phyloP scores from a whole-genome alignment of 2,113 vertebrate species.

The Xiphophorus hellerii region DNA sequence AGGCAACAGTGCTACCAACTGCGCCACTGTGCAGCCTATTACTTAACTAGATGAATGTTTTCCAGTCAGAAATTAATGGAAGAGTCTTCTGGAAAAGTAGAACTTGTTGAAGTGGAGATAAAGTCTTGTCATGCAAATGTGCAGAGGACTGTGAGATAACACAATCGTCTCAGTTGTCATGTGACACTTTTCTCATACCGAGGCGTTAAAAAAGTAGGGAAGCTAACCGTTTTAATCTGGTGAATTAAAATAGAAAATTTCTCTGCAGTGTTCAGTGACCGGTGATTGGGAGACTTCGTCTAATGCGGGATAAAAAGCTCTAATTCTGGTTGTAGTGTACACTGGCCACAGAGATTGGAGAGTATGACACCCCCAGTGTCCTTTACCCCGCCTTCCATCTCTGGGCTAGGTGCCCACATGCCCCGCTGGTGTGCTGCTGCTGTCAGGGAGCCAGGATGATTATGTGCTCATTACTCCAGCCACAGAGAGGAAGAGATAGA shows the following conservation, averaged over 20 bases:
- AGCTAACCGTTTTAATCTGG: conserved; percentile 43
- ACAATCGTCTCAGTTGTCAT: not conserved
- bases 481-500: conserved; percentile 23
- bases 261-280: conserved; percentile 50
- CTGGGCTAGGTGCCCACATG: conserved; percentile 73
- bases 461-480: conserved; percentile 80
- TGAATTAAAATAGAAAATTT: conserved; percentile 52
- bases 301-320: conserved; percentile 51
- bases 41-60: not conserved
- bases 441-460: conserved; percentile 78
- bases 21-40: not conserved
- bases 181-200: conserved; percentile 4
- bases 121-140: not conserved
- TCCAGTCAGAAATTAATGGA: not conserved
- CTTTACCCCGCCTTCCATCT: conserved; percentile 45
- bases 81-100: not conserved
- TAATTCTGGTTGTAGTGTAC: conserved; percentile 23
- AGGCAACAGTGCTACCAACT: no score
- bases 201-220: conserved; percentile 7
- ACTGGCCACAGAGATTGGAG: conserved; percentile 36
- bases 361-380: conserved; percentile 60
- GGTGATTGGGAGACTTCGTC: conserved; percentile 38
- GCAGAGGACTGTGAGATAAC: not conserved
- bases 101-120: not conserved
- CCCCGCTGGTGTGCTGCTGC: conserved; percentile 72